Evolutionary conservation across 2,888 invertebrate species (phyloP), one percentile per base, ranked within the genome.

Genomic region (Drosophila flavopinicola): DNA sequence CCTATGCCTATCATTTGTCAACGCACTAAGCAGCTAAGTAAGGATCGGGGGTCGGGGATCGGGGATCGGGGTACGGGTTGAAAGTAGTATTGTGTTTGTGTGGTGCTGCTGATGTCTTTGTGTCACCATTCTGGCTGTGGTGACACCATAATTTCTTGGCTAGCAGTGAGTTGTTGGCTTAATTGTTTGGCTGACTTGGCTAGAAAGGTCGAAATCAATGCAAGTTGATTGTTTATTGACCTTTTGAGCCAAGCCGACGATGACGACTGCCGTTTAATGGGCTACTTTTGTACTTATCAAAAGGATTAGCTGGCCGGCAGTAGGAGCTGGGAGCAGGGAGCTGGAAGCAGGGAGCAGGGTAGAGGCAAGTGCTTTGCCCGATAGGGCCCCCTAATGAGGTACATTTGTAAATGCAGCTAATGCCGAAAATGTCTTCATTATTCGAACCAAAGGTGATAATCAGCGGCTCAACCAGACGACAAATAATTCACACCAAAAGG

Each of bases 91-190:
- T 49, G 33, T 63, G 53, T 60, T 41, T 58, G 57, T 41, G 51
- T 66, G 35, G 35, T 10, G 6, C 6, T 3, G 10, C 15, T 17
- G 15, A 9, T 29, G 29, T 44, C 44, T 42, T 15, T 41, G 17
- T 78, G 78, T 84, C 78, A 75, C 75, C 75, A 80, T 59, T 32
- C 41, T 25, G 24, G 44, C 64, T 78, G 79, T 66, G 82, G 76
- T 83, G 82, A 85, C 83, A 83, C 85, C 83, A 82, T 66, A 82
- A 82, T 87, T 85, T 87, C 76, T 74, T 70, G 85, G 87, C 78
- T 54, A 86, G 61, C 71, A 57, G 63, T 51, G 78, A 75, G 80
- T 72, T 80, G 85, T 72, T 73, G 78, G 75, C 85, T 87, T 83
- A 83, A 83, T 83, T 87, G 83, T 83, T 70, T 68, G 76, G 48